Base-by-base conservation (phyloP, 35 echinoderm and acorn worm genomes). In the Stichopus chloronotus region DNA sequence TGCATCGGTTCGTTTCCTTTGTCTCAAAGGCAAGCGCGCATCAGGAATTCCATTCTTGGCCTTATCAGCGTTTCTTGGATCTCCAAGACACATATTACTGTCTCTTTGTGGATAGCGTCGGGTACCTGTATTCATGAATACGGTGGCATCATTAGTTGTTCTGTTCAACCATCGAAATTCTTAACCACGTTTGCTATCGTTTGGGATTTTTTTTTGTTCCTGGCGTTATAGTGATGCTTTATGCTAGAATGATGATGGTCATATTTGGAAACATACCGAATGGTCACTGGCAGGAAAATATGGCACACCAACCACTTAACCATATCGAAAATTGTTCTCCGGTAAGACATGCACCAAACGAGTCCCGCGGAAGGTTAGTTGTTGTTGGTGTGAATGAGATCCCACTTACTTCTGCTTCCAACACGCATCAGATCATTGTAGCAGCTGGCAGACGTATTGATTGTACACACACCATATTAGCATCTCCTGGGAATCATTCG, bases 11-110 rank as follows among this genome's bases (percentile, higher is more conserved):
- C 90, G 23, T 7, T 90, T 53, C 92, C 92, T 17, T 53, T 93
- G 14, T 90, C 86, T 76, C 93, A 96, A 43, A 79, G 87, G 13
- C 74, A 53, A 24, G 57, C 56, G 54, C 43, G 84, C 4, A 94
- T 55, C 19, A 14, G 55, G 20, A 22, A 78, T 3, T 94, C 92
- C 53, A 93, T 91, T 17, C 71, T 94, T 21, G 25, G 55, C 3
- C 68, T 83, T 11, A 98, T 98, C 19, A 72, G 86, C 9, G n/a
- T 89, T 11, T 94, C 93, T 21, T 98, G 97, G 97, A 25, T 90
- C 24, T 23, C 93, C 6, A 85, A 92, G 19, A 58, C 92, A n/a
- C 7, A 93, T 4, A 72, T 92, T 54, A 92, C 93, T 23, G 81
- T 94, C 63, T 68, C 93, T 16, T 82, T 93, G 56, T 53, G 94